Percentiles rank a stretch among this genome's conserved stretches.
Evolutionary conservation across 2,797 vertebrate species (phyloP).

Genomic region (Rhinatrema bivittatum): DNA sequence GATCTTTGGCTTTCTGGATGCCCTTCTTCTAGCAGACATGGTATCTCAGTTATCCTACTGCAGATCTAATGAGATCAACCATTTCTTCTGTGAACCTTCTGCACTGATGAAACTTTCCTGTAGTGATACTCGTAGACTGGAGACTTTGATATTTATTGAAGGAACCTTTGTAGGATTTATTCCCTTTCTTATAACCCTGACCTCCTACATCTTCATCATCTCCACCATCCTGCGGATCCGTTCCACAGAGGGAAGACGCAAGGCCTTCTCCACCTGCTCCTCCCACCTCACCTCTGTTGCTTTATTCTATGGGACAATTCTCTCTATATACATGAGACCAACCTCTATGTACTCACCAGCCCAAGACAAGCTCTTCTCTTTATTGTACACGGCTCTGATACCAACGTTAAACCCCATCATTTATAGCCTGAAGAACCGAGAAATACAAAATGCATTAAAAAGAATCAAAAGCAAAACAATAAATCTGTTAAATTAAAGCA

Average conservation of each 20-base stretch:
- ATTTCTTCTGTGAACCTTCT: constrained; percentile 3
- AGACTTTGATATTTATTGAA: neutral
- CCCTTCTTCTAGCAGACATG: neutral
- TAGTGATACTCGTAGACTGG: neutral
- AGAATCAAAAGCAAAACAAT: too few species aligned
- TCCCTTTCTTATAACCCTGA: constrained; percentile 14
- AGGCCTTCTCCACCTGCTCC: constrained; percentile 38
- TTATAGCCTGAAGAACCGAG: constrained; percentile 37
- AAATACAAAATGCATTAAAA: constrained; percentile 26
- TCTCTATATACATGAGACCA: constrained; percentile 34
- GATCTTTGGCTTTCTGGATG: neutral
- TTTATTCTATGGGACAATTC: constrained; percentile 35
- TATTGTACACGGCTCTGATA: constrained; percentile 33
- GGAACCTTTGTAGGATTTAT: neutral
- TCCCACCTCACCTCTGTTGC: constrained; percentile 36
- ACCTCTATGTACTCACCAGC: constrained; percentile 17
- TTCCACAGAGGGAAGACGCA: constrained; percentile 17
- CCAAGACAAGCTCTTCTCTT: constrained; percentile 33
- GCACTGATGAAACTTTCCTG: constrained; percentile 1
- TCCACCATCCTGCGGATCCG: constrained; percentile 15
- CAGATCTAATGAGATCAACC: neutral
- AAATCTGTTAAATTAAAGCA: too few species aligned
- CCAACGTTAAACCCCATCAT: constrained; percentile 42
- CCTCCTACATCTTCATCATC: constrained; percentile 36
- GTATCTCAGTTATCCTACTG: neutral